These are phyloP conservation scores for Rhorus exstirpatorius DNA, from an alignment of 2,888 invertebrate species.

Conservation along the genomic window DNA sequence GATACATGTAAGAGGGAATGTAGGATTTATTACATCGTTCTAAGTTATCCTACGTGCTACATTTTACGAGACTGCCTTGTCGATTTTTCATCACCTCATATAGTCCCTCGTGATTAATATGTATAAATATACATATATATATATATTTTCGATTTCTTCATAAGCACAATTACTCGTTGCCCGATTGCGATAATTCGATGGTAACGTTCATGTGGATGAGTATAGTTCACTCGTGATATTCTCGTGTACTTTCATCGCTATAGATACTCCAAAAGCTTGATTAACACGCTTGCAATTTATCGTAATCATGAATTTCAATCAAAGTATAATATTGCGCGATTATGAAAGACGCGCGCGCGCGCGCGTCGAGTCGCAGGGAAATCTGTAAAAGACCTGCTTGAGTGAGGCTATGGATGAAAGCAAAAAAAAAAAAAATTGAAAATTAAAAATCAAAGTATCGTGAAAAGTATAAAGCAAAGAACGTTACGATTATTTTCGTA, in stretches of 20 bases:
- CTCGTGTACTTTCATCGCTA: constrained; percentile 26
- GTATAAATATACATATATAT: background rate
- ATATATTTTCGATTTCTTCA: background rate
- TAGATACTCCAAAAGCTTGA: constrained; percentile 17
- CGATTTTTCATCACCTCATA: constrained; percentile 21
- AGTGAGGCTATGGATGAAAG: background rate
- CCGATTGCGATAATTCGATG: background rate
- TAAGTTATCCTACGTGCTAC: constrained; percentile 54
- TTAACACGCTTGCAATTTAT: constrained; percentile 17
- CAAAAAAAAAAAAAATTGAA: constrained; percentile 42
- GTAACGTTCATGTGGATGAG: constrained; percentile 22
- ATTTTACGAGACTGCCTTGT: constrained; percentile 35
- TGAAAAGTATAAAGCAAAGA: constrained; percentile 17
- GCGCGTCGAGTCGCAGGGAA: constrained; percentile 4
- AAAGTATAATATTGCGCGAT: constrained; percentile 30
- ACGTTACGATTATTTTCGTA: constrained; percentile 13
- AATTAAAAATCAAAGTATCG: constrained; percentile 7
- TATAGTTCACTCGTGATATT: constrained; percentile 7
- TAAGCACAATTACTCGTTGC: constrained; percentile 7
- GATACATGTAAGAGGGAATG: constrained; percentile 68
- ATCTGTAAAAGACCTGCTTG: constrained; percentile 6
- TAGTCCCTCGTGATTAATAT: background rate
- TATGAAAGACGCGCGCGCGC: constrained; percentile 34
- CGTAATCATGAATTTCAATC: constrained; percentile 8
- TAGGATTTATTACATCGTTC: constrained; percentile 65